phyloP scores from a whole-genome alignment of 2,888 invertebrate genomes.

The Drosophila macrospina region DNA sequence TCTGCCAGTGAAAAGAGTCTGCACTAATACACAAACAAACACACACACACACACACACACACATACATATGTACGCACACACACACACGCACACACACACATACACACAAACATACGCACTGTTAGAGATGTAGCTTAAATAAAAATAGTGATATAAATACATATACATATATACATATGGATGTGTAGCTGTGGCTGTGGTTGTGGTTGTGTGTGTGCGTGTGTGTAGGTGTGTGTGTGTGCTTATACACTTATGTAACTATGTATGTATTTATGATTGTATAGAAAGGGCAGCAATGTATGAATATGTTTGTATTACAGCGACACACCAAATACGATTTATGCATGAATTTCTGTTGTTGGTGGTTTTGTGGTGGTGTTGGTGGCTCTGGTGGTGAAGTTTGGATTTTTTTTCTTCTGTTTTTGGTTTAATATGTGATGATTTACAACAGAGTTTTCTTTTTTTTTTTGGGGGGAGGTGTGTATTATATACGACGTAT shows the following conservation, averaged over 20 bases:
- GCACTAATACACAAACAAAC: constrained; percentile 4
- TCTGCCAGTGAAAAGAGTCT: constrained; percentile 19
- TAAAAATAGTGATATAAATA: constrained; percentile 52
- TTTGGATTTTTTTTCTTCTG: not conserved
- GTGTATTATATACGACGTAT: constrained; percentile 17
- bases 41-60: constrained; percentile 9
- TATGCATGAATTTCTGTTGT: constrained; percentile 52
- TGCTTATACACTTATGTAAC: constrained; percentile 23
- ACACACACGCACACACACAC: constrained; percentile 22
- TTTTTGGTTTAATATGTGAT: constrained; percentile 40
- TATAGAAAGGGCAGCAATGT: constrained; percentile 33
- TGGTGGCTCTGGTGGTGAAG: constrained; percentile 10
- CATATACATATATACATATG: constrained; percentile 48
- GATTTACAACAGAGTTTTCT: constrained; percentile 61
- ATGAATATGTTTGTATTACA: constrained; percentile 48
- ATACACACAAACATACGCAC: constrained; percentile 13
- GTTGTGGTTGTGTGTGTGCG: constrained; percentile 2
- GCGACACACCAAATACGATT: constrained; percentile 52
- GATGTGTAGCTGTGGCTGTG: constrained; percentile 23
- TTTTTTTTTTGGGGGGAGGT: constrained; percentile 19
- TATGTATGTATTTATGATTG: constrained; percentile 19
- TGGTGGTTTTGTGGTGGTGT: constrained; percentile 31
- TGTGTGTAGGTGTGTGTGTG: constrained; percentile 17
- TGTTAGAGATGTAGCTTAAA: constrained; percentile 50
- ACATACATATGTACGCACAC: constrained; percentile 13